phyloP scores from a whole-genome alignment of 2,888 invertebrate genomes.

The Cerastis leucographa region DNA sequence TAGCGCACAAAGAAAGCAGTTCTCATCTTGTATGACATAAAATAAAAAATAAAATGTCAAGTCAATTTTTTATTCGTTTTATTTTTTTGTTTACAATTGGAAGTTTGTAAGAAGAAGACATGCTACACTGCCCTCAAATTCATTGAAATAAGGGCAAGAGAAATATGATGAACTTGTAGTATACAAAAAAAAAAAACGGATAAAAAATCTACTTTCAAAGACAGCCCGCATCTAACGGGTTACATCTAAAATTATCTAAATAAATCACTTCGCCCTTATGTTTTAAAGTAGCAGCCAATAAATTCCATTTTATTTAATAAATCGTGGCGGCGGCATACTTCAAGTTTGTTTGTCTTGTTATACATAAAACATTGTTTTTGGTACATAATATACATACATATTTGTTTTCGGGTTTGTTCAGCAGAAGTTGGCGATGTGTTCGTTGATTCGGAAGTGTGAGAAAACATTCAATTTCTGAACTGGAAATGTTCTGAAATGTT shows the following conservation, averaged over 20 bases:
- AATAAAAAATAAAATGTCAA: too few species aligned
- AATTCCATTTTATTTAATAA: constrained; percentile 66
- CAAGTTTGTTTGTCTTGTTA: constrained; percentile 54
- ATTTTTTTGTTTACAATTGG: too few species aligned
- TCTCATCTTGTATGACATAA: neutral
- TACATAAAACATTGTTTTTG: constrained; percentile 65
- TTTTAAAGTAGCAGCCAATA: constrained; percentile 61
- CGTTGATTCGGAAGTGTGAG: constrained; percentile 49
- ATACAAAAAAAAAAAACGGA: neutral
- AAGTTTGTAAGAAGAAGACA: too few species aligned
- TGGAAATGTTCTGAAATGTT: constrained; percentile 20
- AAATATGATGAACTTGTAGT: too few species aligned
- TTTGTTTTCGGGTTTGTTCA: constrained; percentile 53
- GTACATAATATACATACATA: constrained; percentile 33
- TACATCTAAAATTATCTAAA: constrained; percentile 42
- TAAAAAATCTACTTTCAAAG: neutral
- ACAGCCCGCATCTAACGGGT: constrained; percentile 26
- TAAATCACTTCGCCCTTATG: constrained; percentile 55
- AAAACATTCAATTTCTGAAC: constrained; percentile 40
- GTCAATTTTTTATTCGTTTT: too few species aligned
- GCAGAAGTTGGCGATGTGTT: constrained; percentile 38
- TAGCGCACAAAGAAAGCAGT: neutral
- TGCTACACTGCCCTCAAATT: too few species aligned
- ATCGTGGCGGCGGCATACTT: constrained; percentile 52
- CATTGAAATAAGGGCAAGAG: too few species aligned